Evolutionary conservation across 2,888 invertebrate species (phyloP).

Genomic region (Helicoverpa assulta): DNA sequence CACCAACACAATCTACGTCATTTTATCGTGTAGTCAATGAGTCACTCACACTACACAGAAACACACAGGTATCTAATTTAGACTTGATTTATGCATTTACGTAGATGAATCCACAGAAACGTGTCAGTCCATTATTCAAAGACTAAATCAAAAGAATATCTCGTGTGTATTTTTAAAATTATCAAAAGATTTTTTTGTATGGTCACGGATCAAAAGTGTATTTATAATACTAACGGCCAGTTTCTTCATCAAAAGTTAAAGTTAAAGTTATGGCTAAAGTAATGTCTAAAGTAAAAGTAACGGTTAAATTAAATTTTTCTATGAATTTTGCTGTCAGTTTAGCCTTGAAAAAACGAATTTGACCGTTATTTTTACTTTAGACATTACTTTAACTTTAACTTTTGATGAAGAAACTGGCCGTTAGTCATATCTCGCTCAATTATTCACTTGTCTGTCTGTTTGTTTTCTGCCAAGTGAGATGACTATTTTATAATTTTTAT

Average conservation of each 20-base stretch:
- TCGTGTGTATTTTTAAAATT: conserved; percentile 14
- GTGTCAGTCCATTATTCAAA: conserved; percentile 43
- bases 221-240: background rate
- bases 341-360: too few relatives aligned
- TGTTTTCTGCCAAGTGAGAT: conserved; percentile 47
- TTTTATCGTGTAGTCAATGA: background rate
- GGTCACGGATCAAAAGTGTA: conserved; percentile 9
- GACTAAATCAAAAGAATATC: conserved; percentile 46
- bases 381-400: too few relatives aligned
- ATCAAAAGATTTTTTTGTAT: conserved; percentile 21
- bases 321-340: too few relatives aligned
- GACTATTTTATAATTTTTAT: conserved; percentile 9
- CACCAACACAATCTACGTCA: too few relatives aligned
- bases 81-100: conserved; percentile 17
- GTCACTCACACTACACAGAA: background rate
- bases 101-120: conserved; percentile 24
- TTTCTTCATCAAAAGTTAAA: too few relatives aligned
- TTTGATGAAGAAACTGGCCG: too few relatives aligned
- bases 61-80: conserved; percentile 8
- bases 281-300: too few relatives aligned
- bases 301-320: too few relatives aligned
- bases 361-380: too few relatives aligned
- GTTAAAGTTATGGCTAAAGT: too few relatives aligned
- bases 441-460: conserved; percentile 65
- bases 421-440: conserved; percentile 62